Evolutionary conservation across 2,113 vertebrate species (phyloP), one percentile per base, ranked within the genome.

Genomic region (Pagrus major): DNA sequence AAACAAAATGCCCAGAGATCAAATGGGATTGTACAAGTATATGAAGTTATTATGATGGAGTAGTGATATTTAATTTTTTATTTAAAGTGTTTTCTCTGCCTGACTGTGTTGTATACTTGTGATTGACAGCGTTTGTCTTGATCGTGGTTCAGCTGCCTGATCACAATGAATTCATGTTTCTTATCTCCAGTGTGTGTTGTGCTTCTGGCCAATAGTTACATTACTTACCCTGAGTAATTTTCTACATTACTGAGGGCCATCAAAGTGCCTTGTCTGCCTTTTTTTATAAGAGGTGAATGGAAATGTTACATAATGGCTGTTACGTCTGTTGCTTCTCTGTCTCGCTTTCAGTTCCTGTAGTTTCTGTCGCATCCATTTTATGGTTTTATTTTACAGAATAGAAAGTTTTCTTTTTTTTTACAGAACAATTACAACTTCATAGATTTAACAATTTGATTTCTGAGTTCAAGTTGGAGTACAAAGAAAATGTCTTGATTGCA

Each of bases 121-220:
- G 33, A 27, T 35, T 18, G 4, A 35, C 15, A 64, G 29, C 27
- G 65, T 41, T 37, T n/a, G 7, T 56, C 15, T 41, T 27, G 31
- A 29, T 39, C 31, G 23, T 33, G 27, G 51, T 65, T 69, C 9
- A 47, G 55, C 0, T 21, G n/a, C 44, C 15, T 70, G 35, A 33
- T 46, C 9, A 14, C 33, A 52, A 55, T 64, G 3, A 12, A 52
- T 20, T 29, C 1, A 12, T 14, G 0, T 51, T 21, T 20, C 14
- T 39, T 31, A 37, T 11, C 42, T n/a, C 39, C 14, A 4, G 9
- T 59, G 9, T 39, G 10, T 2, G 1, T 33, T 58, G 20, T 46
- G 16, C 18, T 59, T 59, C 16, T 44, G 25, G 29, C 25, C 27
- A n/a, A 1, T 72, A n/a, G 63, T 71, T 70, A 60, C 66, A 29